phyloP scores from a whole-genome alignment of 2,888 invertebrate species.

The Ophioninae sp. region DNA sequence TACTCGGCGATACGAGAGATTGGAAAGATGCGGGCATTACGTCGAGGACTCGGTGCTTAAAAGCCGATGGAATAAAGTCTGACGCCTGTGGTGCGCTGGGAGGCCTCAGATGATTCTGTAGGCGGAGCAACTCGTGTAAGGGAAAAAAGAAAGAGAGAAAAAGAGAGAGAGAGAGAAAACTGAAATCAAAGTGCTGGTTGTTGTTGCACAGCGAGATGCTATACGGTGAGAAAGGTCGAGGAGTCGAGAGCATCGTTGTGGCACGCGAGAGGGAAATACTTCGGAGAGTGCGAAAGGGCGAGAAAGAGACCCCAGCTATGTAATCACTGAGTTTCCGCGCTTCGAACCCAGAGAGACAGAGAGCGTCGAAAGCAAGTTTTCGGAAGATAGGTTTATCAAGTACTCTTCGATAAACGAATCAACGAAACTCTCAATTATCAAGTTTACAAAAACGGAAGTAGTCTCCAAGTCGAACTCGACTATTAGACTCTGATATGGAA shows the following conservation, averaged over 20 bases:
- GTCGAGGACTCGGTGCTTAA: constrained; percentile 55
- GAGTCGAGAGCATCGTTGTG: constrained; percentile 59
- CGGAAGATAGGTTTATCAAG: constrained; percentile 13
- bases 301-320: constrained; percentile 52
- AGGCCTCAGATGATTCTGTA: constrained; percentile 60
- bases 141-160: constrained; percentile 7
- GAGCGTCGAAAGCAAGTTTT: constrained; percentile 47
- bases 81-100: constrained; percentile 40
- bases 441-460: background rate
- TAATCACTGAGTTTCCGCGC: constrained; percentile 39
- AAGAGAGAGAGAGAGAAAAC: constrained; percentile 40
- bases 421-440: background rate
- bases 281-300: constrained; percentile 60
- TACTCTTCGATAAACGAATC: background rate
- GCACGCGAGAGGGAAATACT: constrained; percentile 60
- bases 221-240: constrained; percentile 61
- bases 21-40: constrained; percentile 50
- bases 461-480: background rate
- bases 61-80: constrained; percentile 53
- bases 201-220: constrained; percentile 36
- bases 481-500: background rate
- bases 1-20: constrained; percentile 44
- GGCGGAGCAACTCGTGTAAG: constrained; percentile 22
- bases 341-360: constrained; percentile 11
- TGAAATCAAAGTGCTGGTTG: constrained; percentile 20